Evolutionary conservation across 2,113 vertebrate genomes (phyloP), one percentile per base, ranked within the genome.

Genomic region (Pungitius pungitius): DNA sequence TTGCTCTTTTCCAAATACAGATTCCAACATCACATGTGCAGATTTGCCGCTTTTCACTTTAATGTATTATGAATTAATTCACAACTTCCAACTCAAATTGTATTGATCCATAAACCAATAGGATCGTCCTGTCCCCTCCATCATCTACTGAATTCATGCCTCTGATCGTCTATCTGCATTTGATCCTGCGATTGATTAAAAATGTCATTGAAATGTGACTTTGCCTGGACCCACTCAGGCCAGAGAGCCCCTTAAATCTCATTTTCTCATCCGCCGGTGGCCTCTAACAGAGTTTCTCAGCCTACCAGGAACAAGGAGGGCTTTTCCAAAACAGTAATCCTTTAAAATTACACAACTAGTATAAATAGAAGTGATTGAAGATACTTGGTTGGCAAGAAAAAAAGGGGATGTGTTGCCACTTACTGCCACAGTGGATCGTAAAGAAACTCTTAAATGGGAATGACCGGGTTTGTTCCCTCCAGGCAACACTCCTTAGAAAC

Each of bases 141-240:
- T 77, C 63, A 73, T 78, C 64, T 33, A 66, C 77, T 72, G 45
- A 58, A 77, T 70, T 39, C 35, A 52, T 66, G 70, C 64, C 77
- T 83, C 60, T 81, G 69, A 85, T 85, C 80, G 24, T 56, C 77
- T 84, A 86, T 88, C 83, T 83, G 54, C 78, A 64, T 67, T 22
- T 56, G 75, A 9, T 75, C 69, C 55, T n/a, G 26, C 70, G 69
- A 42, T 68, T 79, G 45, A 87, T 85, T 88, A 69, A 87, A 87
- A 80, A 81, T 79, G 58, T 76, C 81, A 52, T 67, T 78, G 49
- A 86, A 88, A 89, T 88, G 83, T 55, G 26, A 86, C 90, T 89
- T 87, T 26, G 64, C 56, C 65, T 60, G 59, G 77, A 83, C 72
- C 83, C 73, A 54, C 64, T 73, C 55, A 0, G 26, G 17, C 69